Base-by-base conservation (phyloP, 2,113 vertebrate genomes). In the Stigmatopora argus region DNA sequence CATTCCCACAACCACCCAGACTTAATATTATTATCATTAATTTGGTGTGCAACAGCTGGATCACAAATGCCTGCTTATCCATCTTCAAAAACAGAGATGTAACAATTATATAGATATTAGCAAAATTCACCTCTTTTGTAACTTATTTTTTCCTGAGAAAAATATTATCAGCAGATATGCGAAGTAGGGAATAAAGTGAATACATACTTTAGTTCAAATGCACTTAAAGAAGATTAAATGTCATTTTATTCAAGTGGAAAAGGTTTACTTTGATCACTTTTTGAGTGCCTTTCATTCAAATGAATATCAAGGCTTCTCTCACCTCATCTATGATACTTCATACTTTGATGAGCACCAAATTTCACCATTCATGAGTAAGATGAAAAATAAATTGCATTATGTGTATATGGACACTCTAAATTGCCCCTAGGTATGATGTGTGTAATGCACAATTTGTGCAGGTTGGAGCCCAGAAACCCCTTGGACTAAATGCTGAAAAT, bases 161-260 rank as follows among this genome's bases (percentile, higher is more conserved):
- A 77, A 66, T 75, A 66, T 68, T 68, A 63, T 58, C 21, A 45
- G 68, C 68, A 75, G 52, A 71, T 62, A 70, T 8, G 1, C 5
- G 70, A 80, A 65, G 64, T 63, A 68, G 60, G 48, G 47, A 14
- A 64, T 67, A 69, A 53, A 19, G 1, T 31, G 59, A 78, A 69
- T 66, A 62, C 21, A 56, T 19, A 31, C 57, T 45, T 23, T 64
- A 57, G 56, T 57, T 66, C 41, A 38, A 21, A 8, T 67, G 68
- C 17, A 47, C 64, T 53, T 44, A 62, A 79, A 77, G 26, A 71
- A 74, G 55, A 38, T 49, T n/a, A 68, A 67, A 45, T 46, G 17
- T 55, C 58, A 41, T 41, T 41, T 41, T 64, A 26, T 46, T 45
- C 13, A 66, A 34, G 18, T 23, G 61, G 53, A 45, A 47, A 15